Evolutionary conservation across 2,797 vertebrate genomes (phyloP).

Genomic region (Poecilia velifera): DNA sequence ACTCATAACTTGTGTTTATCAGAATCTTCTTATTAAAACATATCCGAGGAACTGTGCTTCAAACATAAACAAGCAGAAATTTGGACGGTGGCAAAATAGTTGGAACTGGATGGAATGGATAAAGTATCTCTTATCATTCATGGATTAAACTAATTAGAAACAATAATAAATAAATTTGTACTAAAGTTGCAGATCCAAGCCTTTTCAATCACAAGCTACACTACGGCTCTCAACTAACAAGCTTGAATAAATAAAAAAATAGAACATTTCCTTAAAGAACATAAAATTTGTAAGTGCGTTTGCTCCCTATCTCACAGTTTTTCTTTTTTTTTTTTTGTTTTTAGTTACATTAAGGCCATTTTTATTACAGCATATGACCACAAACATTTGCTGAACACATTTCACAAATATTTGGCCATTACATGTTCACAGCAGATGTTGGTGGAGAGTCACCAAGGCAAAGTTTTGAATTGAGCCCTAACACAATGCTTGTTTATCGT

Average conservation of each 20-base stretch:
- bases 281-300: background rate
- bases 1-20: background rate
- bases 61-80: background rate
- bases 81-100: background rate
- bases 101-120: background rate
- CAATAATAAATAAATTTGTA: background rate
- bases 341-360: background rate
- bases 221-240: background rate
- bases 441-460: slow-evolving; percentile 9
- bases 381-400: slow-evolving; percentile 7
- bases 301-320: background rate
- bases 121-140: background rate
- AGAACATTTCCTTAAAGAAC: background rate
- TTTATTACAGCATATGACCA: background rate
- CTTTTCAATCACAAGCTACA: background rate
- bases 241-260: background rate
- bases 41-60: background rate
- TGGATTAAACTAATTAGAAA: background rate
- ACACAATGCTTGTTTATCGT: background rate
- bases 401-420: slow-evolving; percentile 12
- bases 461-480: background rate
- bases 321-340: background rate
- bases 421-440: background rate
- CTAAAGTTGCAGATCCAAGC: background rate
- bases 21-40: background rate